These are phyloP conservation scores for Silurus aristotelis DNA, from an alignment of 2,797 vertebrate species.

Conservation along the genomic window DNA sequence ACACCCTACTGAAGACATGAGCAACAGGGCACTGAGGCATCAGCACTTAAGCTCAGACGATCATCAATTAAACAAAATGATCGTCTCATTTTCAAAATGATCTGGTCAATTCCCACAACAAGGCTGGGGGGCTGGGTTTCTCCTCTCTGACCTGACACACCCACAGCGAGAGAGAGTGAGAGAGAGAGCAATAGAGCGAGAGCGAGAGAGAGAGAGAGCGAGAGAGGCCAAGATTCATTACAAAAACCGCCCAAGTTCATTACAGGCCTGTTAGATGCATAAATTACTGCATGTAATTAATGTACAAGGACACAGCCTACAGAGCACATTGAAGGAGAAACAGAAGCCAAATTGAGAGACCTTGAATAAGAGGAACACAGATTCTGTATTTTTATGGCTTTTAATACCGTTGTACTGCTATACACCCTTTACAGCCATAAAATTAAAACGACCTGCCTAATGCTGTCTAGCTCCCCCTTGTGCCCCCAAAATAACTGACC, in stretches of 20 bases:
- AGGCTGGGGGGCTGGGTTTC: slow-evolving; percentile 53
- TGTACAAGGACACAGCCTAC: slow-evolving; percentile 70
- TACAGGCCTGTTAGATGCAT: slow-evolving; percentile 73
- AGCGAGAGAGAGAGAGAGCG: slow-evolving; percentile 49
- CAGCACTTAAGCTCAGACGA: slow-evolving; percentile 72
- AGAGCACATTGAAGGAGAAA: slow-evolving; percentile 68
- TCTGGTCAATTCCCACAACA: slow-evolving; percentile 67
- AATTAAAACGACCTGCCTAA: too few species aligned
- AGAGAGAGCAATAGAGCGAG: too few species aligned
- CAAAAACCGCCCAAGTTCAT: slow-evolving; percentile 73
- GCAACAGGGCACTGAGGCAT: slow-evolving; percentile 63
- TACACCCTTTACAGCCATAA: neutral
- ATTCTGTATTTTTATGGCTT: neutral
- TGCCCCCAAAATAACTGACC: too few species aligned
- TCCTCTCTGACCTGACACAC: slow-evolving; percentile 60
- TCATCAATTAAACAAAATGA: slow-evolving; percentile 80
- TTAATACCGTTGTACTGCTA: slow-evolving; percentile 6
- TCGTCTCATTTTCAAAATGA: slow-evolving; percentile 64
- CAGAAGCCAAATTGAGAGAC: slow-evolving; percentile 67
- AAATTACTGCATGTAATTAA: slow-evolving; percentile 75
- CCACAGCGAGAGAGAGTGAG: slow-evolving; percentile 46
- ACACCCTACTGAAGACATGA: slow-evolving; percentile 38
- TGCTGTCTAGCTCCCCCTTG: too few species aligned
- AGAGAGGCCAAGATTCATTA: slow-evolving; percentile 58
- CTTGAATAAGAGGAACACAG: slow-evolving; percentile 63